Evolutionary conservation across 2,113 vertebrate genomes (phyloP).

Genomic region (Boleophthalmus pectinirostris): DNA sequence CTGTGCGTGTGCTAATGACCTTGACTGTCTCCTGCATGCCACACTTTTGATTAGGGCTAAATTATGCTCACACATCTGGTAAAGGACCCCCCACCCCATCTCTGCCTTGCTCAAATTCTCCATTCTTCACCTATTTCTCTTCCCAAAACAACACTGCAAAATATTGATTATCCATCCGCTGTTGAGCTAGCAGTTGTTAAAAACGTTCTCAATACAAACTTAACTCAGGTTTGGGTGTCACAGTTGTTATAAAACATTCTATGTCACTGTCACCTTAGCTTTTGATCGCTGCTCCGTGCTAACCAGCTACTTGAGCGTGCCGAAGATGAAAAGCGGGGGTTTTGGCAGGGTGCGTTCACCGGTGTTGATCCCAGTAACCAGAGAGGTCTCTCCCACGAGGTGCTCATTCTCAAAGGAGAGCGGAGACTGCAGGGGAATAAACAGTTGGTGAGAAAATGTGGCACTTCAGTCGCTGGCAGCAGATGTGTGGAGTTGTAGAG

Average conservation of each 20-base stretch:
- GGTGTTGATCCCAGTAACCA: conserved; percentile 58
- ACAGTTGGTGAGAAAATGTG: conserved; percentile 45
- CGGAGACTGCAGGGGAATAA: conserved; percentile 50
- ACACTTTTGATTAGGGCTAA: conserved; percentile 68
- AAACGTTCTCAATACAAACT: conserved; percentile 36
- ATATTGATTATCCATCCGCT: conserved; percentile 25
- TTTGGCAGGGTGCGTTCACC: conserved; percentile 67
- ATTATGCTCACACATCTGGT: conserved; percentile 74
- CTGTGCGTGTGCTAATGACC: conserved; percentile 59
- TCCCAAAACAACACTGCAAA: conserved; percentile 33
- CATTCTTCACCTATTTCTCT: conserved; percentile 27
- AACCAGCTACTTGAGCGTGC: conserved; percentile 50
- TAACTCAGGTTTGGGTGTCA: conserved; percentile 33
- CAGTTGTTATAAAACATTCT: conserved; percentile 38
- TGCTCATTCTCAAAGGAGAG: conserved; percentile 56
- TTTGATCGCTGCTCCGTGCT: conserved; percentile 65
- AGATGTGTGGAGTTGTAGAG: conserved; percentile 40
- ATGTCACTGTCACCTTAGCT: conserved; percentile 64
- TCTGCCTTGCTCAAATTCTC: conserved; percentile 46
- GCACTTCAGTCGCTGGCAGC: conserved; percentile 48
- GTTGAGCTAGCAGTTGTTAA: conserved; percentile 23
- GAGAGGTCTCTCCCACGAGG: conserved; percentile 56
- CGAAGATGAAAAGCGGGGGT: conserved; percentile 69
- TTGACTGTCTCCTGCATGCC: conserved; percentile 65
- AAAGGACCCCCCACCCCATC: conserved; percentile 25